Base-by-base conservation (phyloP, 2,797 vertebrate genomes). In the Amniataba percoides region DNA sequence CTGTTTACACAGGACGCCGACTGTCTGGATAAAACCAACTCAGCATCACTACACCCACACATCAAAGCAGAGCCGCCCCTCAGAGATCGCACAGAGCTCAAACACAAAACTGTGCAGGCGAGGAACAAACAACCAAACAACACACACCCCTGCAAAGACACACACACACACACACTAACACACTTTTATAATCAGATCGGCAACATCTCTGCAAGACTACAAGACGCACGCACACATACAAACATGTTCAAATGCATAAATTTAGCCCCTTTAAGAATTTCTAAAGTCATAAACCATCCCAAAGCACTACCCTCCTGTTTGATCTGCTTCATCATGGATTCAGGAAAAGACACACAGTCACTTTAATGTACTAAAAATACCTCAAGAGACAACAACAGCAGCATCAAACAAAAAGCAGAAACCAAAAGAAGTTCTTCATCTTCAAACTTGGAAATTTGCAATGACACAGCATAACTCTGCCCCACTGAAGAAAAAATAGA, bases 1-100 rank as follows among this genome's bases (percentile, higher is more conserved):
- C 64, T 86, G 77, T 89, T 77, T 84, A 66, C 58, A 66, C 48
- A 74, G 61, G 68, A 39, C 36, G 31, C 73, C 42, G 23, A 57
- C 74, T 66, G 68, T 79, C 84, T 89, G 72, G 67, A 76, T 78
- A 46, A 76, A 80, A 83, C 73, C 67, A 66, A 74, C 61, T 81
- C 78, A 60, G 76, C 85, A 85, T 81, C 84, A 53, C 27, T 48
- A 55, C 83, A 46, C 57, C 56, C 80, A 84, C 80, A 88, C 83
- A 86, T 88, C 70, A 86, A 85, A 91, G 72, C 71, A 55, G 14
- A 74, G 61, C n/a, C 40, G 63, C 61, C 62, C 82, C 79, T 40
- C 31, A 3, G 84, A 87, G 77, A 84, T 21, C 56, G 75, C 19
- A 36, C 63, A 62, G 21, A 51, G 8, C 64, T 21, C 71, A 15